Percentiles rank a stretch among this genome's conserved stretches.
Conservation (phyloP, 2,888 invertebrate species). For the Lypha dubia region DNA sequence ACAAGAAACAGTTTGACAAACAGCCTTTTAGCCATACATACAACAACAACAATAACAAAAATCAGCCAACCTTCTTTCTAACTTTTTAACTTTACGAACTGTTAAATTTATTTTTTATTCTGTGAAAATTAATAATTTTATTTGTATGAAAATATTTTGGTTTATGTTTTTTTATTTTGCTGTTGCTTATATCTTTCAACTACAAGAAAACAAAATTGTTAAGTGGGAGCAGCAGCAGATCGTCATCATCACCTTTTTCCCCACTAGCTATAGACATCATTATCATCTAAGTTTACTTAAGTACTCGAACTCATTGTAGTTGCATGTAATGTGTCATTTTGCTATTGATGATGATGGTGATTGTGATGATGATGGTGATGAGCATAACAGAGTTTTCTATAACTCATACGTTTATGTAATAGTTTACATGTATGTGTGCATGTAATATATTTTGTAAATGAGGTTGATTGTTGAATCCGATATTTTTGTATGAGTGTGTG, state of each 20-base stretch:
- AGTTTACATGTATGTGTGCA: background rate
- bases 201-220: conserved; percentile 11
- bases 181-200: background rate
- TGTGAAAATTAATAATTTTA: conserved; percentile 70
- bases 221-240: background rate
- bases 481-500: background rate
- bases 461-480: conserved; percentile 50
- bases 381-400: conserved; percentile 31
- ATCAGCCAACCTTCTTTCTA: conserved; percentile 45
- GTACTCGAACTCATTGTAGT: conserved; percentile 12
- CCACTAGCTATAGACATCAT: conserved; percentile 20
- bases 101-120: conserved; percentile 62
- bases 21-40: conserved; percentile 62
- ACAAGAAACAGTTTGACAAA: conserved; percentile 40
- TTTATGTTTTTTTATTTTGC: conserved; percentile 17
- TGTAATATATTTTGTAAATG: conserved; percentile 41
- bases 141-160: conserved; percentile 46
- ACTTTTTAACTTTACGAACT: conserved; percentile 70
- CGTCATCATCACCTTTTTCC: background rate
- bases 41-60: too few species aligned
- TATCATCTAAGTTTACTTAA: conserved; percentile 29
- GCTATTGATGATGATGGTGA: background rate
- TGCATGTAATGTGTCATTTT: conserved; percentile 25
- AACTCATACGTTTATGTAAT: conserved; percentile 5
- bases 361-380: conserved; percentile 22